Evolutionary conservation across 2,888 invertebrate species (phyloP), one percentile per base, ranked within the genome.

Genomic region (Sipha maydis): DNA sequence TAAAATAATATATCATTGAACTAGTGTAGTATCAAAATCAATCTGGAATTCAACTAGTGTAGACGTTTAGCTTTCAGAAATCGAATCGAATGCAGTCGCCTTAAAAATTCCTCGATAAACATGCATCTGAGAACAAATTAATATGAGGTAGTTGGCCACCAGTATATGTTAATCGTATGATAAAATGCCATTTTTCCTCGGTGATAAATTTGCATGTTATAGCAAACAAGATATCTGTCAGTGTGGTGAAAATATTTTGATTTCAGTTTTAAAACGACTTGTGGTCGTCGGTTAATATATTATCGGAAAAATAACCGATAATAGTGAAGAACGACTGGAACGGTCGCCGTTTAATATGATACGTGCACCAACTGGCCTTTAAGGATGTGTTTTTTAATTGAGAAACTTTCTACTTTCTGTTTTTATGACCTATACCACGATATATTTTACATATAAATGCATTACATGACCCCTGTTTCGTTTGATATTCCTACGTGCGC

Each of bases 361-460:
- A 56, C 56, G 17, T 56, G 41, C 41, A 5, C 41, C 14, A 14
- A 14, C 21, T 25, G 25, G 61, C 4, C 61, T 61, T 21, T 21
- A 61, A 61, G 21, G 4, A 61, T 9, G 25, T 95, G 92, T 11
- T 71, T 73, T 67, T 69, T 11, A 69, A 69, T 69, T 28, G 28
- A 69, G 14, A 25, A 69, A 69, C 28, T 69, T n/a, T 28, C 11
- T 69, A 3, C 14, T 14, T 48, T 48, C 48, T 11, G 48, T 48
- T 48, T 11, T 14, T 7, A n/a, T n/a, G 4, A 21, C 25, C 11
- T 11, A 69, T 28, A 28, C n/a, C 28, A 1, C 11, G 14, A 14
- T 48, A 14, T 69, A 4, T 69, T 69, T 69, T 69, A 69, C 69
- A 69, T 28, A 28, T 69, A n/a, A 69, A 69, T 69, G 8, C 48